A percentile compares a stretch with the other conserved stretches of the same genome.
phyloP scores from a whole-genome alignment of 2,888 invertebrate genomes.

The Pachymerium ferrugineum region DNA sequence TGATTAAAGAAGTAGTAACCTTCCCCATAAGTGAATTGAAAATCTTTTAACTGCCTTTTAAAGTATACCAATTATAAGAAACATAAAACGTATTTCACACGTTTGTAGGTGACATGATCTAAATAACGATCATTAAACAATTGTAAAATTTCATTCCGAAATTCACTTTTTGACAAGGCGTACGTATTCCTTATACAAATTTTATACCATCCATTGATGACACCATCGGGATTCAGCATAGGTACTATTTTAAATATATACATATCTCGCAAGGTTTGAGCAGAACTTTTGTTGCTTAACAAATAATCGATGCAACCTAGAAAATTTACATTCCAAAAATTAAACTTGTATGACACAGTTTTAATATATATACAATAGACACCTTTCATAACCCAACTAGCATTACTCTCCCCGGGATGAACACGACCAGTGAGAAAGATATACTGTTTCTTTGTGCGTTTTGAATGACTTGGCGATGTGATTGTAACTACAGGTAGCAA shows the following conservation, averaged over 20 bases:
- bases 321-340: constrained; percentile 5
- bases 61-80: neutral
- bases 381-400: constrained; percentile 82
- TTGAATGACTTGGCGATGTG: constrained; percentile 48
- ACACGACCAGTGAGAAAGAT: constrained; percentile 71
- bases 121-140: no score
- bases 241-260: constrained; percentile 81
- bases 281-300: constrained; percentile 55
- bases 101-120: no score
- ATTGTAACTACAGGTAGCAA: constrained; percentile 70
- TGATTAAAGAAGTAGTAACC: no score
- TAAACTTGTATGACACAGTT: neutral
- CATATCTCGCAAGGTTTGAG: constrained; percentile 59
- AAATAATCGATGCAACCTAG: constrained; percentile 61
- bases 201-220: constrained; percentile 75
- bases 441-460: neutral
- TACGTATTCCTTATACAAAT: no score
- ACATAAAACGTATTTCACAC: neutral
- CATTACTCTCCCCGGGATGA: constrained; percentile 82
- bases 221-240: constrained; percentile 84
- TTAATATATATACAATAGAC: neutral
- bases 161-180: no score
- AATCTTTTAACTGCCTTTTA: neutral
- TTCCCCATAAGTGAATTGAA: no score
- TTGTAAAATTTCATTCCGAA: no score